Conservation (phyloP, 2,888 invertebrate genomes). For the Drosophila suboccidentalis region DNA sequence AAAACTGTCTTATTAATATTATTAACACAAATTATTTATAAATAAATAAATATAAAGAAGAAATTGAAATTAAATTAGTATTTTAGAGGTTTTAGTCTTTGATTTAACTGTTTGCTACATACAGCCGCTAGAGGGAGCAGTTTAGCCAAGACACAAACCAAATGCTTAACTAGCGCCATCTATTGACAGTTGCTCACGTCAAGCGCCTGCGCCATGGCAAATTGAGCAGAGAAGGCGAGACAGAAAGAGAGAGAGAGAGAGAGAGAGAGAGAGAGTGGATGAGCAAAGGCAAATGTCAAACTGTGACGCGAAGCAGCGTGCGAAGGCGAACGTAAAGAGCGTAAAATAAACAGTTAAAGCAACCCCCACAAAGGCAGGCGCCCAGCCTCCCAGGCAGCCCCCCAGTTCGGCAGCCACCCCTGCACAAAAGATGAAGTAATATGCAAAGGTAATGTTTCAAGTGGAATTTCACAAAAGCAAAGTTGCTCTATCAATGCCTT, state of each 20-base stretch:
- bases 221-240: slow-evolving; percentile 1
- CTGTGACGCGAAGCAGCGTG: slow-evolving; percentile 55
- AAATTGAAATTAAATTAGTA: not conserved
- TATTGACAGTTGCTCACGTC: not conserved
- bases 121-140: not conserved
- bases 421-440: slow-evolving; percentile 9
- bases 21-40: no score
- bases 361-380: slow-evolving; percentile 51
- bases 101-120: not conserved
- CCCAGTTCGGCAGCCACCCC: slow-evolving; percentile 9
- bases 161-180: slow-evolving; percentile 27
- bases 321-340: slow-evolving; percentile 55
- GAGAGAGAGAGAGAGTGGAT: not conserved
- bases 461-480: slow-evolving; percentile 1
- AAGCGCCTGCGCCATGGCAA: slow-evolving; percentile 34
- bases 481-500: slow-evolving; percentile 11
- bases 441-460: slow-evolving; percentile 7
- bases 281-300: slow-evolving; percentile 66
- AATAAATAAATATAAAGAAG: no score
- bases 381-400: slow-evolving; percentile 19
- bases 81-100: not conserved
- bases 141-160: slow-evolving; percentile 27
- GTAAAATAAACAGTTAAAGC: slow-evolving; percentile 62
- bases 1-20: no score
- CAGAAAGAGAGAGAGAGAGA: not conserved